Evolutionary conservation across 2,888 invertebrate genomes (phyloP).

Genomic region (Drosophila atripex): DNA sequence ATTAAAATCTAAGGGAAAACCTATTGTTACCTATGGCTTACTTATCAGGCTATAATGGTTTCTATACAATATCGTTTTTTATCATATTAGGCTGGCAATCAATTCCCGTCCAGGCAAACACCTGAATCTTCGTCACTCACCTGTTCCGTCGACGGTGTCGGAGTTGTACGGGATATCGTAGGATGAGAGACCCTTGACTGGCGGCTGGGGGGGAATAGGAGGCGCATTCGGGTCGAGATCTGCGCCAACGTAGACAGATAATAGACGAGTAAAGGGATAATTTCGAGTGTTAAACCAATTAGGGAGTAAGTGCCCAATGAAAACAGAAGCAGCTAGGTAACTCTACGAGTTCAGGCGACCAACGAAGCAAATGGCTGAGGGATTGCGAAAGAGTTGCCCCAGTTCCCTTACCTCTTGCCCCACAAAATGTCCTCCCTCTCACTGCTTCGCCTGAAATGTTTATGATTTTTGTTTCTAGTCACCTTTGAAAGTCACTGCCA

Average conservation of each 20-base stretch:
- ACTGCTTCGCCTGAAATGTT: constrained; percentile 40
- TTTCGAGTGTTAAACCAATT: constrained; percentile 60
- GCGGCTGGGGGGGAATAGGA: constrained; percentile 86
- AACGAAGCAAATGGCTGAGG: constrained; percentile 33
- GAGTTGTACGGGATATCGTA: constrained; percentile 84
- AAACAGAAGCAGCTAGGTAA: constrained; percentile 28
- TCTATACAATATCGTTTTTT: too few species aligned
- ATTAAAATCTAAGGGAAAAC: neutral
- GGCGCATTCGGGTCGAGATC: constrained; percentile 81
- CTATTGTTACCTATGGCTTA: neutral
- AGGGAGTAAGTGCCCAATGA: neutral
- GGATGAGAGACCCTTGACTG: constrained; percentile 86
- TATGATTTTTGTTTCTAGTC: constrained; percentile 16
- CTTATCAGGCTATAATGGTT: too few species aligned
- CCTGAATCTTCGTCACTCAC: constrained; percentile 83
- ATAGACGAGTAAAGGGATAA: constrained; percentile 47
- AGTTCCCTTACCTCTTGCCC: constrained; percentile 10
- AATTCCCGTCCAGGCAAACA: neutral
- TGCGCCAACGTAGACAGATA: constrained; percentile 59
- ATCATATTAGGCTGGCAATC: too few species aligned
- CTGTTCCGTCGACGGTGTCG: constrained; percentile 84
- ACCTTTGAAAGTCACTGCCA: constrained; percentile 83
- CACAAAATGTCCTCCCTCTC: constrained; percentile 11
- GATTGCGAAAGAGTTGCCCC: constrained; percentile 1
- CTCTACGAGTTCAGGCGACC: constrained; percentile 35